These are phyloP conservation scores for Lepidurus packardi DNA, from an alignment of 1,140 invertebrate species.

Conservation along the genomic window DNA sequence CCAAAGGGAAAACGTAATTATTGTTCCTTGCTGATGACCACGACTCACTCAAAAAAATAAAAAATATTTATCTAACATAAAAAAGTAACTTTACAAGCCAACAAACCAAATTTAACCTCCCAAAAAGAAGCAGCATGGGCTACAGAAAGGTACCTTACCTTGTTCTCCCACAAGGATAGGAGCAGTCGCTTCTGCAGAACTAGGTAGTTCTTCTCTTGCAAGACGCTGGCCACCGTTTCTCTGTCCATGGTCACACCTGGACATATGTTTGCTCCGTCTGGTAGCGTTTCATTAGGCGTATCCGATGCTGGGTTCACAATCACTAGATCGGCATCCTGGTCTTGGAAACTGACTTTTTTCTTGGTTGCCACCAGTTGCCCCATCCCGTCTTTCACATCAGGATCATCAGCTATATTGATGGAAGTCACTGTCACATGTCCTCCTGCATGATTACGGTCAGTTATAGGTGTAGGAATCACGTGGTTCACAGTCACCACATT, in stretches of 20 bases:
- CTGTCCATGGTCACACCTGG: not conserved
- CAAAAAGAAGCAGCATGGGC: no score
- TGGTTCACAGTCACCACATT: conserved; percentile 9
- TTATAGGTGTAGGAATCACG: not conserved
- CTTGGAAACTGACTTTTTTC: conserved; percentile 15
- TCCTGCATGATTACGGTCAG: conserved; percentile 48
- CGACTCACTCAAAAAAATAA: no score
- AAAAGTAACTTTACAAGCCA: no score
- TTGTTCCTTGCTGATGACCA: no score
- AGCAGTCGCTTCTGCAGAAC: conserved; percentile 25
- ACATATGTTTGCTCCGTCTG: not conserved
- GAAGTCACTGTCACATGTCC: conserved; percentile 45
- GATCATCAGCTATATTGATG: not conserved
- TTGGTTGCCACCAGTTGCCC: conserved; percentile 4
- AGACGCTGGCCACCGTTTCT: conserved; percentile 2
- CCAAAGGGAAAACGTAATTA: no score
- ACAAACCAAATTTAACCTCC: no score
- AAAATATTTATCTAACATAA: no score
- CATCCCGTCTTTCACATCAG: not conserved
- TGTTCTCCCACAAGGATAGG: not conserved
- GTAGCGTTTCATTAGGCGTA: not conserved
- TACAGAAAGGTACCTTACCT: not conserved
- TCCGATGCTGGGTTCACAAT: not conserved
- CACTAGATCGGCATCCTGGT: not conserved
- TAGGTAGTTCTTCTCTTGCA: conserved; percentile 23